Conservation (phyloP, 2,797 vertebrate species). For the Sebastes elongatus region DNA sequence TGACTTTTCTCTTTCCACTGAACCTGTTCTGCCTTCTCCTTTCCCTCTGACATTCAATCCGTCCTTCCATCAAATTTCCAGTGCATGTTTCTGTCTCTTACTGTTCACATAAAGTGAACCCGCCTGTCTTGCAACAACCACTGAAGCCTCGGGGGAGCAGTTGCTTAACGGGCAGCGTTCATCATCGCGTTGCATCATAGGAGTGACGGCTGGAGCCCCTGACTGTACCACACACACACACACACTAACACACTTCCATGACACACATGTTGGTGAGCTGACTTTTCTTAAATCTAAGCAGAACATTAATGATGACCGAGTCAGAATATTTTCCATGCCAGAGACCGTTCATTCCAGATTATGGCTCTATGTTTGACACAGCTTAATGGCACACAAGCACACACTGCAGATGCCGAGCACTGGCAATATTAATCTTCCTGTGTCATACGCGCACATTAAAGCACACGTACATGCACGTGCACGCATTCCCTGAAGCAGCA, state of each 20-base stretch:
- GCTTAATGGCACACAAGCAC: conserved; percentile 65
- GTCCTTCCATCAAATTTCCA: background rate
- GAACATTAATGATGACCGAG: conserved; percentile 62
- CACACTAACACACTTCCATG: background rate
- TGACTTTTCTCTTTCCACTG: background rate
- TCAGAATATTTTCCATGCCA: conserved; percentile 59
- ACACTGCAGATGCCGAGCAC: conserved; percentile 43
- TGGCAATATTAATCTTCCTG: conserved; percentile 59
- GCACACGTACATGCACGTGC: background rate
- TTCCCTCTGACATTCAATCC: background rate
- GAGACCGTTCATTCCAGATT: conserved; percentile 69
- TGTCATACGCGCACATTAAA: conserved; percentile 23
- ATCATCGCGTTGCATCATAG: background rate
- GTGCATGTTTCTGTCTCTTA: background rate
- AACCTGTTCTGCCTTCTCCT: background rate
- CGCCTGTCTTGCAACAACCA: background rate
- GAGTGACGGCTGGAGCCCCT: background rate
- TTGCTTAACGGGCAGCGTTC: background rate
- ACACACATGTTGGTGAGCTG: background rate
- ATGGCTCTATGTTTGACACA: conserved; percentile 62
- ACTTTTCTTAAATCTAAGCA: conserved; percentile 11
- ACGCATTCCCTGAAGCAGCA: conserved; percentile 11
- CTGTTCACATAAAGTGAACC: background rate
- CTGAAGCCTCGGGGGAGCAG: background rate
- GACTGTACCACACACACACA: background rate